phyloP scores from a whole-genome alignment of 2,797 vertebrate genomes.

The Scolopax rusticola region DNA sequence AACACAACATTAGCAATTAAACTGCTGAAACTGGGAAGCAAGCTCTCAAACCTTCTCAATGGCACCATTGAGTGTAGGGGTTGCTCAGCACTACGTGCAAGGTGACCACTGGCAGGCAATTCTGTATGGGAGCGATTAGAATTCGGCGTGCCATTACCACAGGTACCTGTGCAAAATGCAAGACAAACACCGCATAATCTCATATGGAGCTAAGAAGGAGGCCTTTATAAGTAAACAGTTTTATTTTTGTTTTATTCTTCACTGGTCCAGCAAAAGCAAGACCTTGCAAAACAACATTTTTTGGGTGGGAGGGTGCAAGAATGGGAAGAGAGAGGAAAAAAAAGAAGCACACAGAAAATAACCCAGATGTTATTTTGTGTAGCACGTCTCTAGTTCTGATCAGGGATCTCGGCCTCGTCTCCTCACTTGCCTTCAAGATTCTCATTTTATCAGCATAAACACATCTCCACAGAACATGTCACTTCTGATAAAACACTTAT shows the following conservation, averaged over 20 bases:
- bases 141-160: neutral
- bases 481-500: neutral
- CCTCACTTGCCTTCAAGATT: neutral
- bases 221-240: neutral
- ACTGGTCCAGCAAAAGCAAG: neutral
- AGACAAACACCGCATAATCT: neutral
- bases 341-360: neutral
- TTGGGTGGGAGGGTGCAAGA: neutral
- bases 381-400: neutral
- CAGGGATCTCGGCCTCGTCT: neutral
- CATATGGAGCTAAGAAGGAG: neutral
- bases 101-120: neutral
- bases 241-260: neutral
- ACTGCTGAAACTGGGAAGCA: neutral
- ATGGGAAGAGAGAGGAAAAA: neutral
- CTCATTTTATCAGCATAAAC: neutral
- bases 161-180: neutral
- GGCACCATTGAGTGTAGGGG: neutral
- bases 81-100: neutral
- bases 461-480: neutral
- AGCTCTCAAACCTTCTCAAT: slow-evolving; percentile 7
- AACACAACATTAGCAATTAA: slow-evolving; percentile 47
- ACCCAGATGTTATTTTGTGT: neutral
- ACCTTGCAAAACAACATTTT: neutral
- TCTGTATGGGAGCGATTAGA: neutral